A percentile compares a stretch with the other conserved stretches of the same genome.
These are phyloP conservation scores for Melanerpes aurifrons DNA, from an alignment of 2,113 vertebrate genomes.

Conservation along the genomic window DNA sequence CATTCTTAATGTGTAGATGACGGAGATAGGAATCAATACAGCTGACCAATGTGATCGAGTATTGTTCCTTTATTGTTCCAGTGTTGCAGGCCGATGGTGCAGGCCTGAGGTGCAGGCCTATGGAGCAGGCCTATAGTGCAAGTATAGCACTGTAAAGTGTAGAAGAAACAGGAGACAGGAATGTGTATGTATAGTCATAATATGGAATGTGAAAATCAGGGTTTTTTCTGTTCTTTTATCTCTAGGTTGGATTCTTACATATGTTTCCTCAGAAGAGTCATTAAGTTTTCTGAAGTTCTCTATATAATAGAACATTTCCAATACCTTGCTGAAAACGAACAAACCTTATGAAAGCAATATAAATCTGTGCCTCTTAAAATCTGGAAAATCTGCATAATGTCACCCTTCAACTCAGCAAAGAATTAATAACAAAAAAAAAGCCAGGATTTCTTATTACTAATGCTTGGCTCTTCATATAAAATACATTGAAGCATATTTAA, in stretches of 20 bases:
- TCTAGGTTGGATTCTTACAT: not conserved
- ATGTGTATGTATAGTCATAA: not conserved
- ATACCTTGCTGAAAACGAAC: not conserved
- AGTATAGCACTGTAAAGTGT: no score
- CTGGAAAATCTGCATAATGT: not conserved
- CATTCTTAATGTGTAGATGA: no score
- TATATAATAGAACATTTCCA: not conserved
- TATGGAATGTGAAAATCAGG: not conserved
- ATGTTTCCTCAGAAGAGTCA: not conserved
- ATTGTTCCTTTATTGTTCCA: no score
- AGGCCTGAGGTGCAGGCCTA: no score
- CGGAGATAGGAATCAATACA: no score
- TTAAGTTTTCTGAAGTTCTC: not conserved
- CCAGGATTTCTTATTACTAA: not conserved
- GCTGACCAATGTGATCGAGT: no score
- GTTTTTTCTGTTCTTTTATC: fast-evolving
- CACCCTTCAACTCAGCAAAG: not conserved
- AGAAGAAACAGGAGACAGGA: no score
- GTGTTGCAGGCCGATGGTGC: no score
- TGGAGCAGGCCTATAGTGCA: no score
- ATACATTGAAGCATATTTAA: not conserved
- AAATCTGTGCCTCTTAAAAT: not conserved
- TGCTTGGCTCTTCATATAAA: not conserved
- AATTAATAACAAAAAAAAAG: not conserved
- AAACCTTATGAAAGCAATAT: not conserved